Evolutionary conservation across 2,888 invertebrate species (phyloP), one percentile per base, ranked within the genome.

Genomic region (Pedicia rivosa): DNA sequence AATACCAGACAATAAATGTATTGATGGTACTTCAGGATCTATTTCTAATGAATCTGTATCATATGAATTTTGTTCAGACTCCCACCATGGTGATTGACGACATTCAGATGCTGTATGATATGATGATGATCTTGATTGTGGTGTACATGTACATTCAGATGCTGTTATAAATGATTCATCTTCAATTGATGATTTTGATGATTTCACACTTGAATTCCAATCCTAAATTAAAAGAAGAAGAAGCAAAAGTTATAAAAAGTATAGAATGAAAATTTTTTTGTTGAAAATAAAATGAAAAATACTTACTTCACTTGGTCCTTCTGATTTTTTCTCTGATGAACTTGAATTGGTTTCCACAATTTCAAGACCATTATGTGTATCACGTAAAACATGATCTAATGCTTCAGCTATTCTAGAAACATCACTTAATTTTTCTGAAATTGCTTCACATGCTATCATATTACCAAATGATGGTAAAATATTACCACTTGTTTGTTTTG

Each of bases 31-130:
- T 22, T 43, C 44, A 7, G 43, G 39, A 16, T 42, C 39, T 12
- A 37, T 34, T 34, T 59, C 59, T 0, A 55, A 54, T 45, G 59
- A 59, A 19, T 51, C 52, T 19, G 50, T 46, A 38, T 59, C 59
- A 25, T 56, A 53, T 16, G 59, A 59, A 41, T 61, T 63, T 45
- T 65, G 67, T 17, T 67, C 70, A 42, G 56, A 55, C 14, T 68
- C 66, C 63, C 70, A 70, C 53, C 69, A 71, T 15, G 70, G 68
- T 1, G 65, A 62, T 38, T 65, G 67, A 40, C 74, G 74, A 44
- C 70, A 72, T 52, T 73, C 73, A 2, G 74, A 75, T 9, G 74
- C 74, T 2, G 74, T 75, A 48, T 74, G 73, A 55, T 74, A 76
- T 2, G 76, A 76, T 14, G 73, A 75, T 19, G 74, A 74, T 38